Evolutionary conservation across 2,888 invertebrate genomes (phyloP).

Genomic region (Pristionchus mayeri): DNA sequence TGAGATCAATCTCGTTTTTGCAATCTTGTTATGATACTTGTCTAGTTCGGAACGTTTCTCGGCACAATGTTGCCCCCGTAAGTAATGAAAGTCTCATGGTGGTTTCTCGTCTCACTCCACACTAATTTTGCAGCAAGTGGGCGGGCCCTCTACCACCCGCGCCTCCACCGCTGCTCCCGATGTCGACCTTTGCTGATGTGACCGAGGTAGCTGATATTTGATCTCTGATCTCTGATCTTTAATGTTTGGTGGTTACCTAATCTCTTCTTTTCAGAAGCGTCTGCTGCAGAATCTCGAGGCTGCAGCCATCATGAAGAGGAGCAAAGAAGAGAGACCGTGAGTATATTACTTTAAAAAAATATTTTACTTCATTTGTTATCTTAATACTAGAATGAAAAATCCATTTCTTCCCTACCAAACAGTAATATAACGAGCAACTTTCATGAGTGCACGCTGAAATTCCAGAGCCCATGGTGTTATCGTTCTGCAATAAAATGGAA

Average conservation of each 20-base stretch:
- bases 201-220: neutral
- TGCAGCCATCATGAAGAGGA: no score
- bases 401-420: no score
- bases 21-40: neutral
- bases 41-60: neutral
- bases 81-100: neutral
- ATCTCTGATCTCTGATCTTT: neutral
- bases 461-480: no score
- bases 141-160: constrained; percentile 16
- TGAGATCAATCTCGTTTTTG: neutral
- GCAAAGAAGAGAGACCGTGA: no score
- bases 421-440: no score
- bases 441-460: no score
- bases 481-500: no score
- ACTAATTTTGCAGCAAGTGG: constrained; percentile 34
- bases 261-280: neutral
- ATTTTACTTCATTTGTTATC: no score
- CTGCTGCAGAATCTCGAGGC: neutral
- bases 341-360: no score
- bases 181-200: neutral
- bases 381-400: no score
- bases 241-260: neutral
- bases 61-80: neutral
- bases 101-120: neutral
- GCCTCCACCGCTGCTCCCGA: constrained; percentile 20